A percentile compares a stretch with the other conserved stretches of the same genome.
phyloP scores from a whole-genome alignment of 2,113 vertebrate species.

The Dermatemys mawii region DNA sequence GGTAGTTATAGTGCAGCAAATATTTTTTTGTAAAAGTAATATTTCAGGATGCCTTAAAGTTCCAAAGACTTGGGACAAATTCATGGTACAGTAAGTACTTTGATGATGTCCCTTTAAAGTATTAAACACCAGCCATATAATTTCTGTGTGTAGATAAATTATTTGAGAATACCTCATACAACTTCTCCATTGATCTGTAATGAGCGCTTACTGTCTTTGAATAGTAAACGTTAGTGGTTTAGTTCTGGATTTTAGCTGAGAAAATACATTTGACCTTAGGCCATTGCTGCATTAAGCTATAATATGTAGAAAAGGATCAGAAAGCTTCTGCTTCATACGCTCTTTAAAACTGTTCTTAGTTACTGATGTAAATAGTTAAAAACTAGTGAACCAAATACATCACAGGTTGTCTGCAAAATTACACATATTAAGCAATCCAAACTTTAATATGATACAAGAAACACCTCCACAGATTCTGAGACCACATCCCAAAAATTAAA shows the following conservation, averaged over 20 bases:
- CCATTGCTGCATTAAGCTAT: neutral
- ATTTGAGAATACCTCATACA: neutral
- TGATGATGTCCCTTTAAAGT: neutral
- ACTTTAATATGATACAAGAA: neutral
- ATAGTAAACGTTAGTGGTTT: neutral
- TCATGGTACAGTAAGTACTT: neutral
- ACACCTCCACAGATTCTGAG: neutral
- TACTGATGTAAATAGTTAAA: neutral
- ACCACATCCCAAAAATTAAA: neutral
- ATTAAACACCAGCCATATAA: neutral
- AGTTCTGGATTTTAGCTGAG: neutral
- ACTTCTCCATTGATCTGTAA: neutral
- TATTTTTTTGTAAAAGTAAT: neutral
- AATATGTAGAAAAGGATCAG: neutral
- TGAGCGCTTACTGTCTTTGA: neutral
- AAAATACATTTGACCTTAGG: neutral
- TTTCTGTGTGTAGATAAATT: neutral
- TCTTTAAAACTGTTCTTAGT: neutral
- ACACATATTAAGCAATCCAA: neutral
- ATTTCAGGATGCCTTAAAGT: conserved; percentile 31
- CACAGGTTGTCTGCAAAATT: neutral
- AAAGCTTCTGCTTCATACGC: neutral
- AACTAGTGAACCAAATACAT: neutral
- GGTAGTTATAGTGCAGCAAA: neutral
- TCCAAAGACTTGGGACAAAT: neutral